Evolutionary conservation across 1,140 invertebrate species (phyloP).

Genomic region (Bombus pyrosoma): DNA sequence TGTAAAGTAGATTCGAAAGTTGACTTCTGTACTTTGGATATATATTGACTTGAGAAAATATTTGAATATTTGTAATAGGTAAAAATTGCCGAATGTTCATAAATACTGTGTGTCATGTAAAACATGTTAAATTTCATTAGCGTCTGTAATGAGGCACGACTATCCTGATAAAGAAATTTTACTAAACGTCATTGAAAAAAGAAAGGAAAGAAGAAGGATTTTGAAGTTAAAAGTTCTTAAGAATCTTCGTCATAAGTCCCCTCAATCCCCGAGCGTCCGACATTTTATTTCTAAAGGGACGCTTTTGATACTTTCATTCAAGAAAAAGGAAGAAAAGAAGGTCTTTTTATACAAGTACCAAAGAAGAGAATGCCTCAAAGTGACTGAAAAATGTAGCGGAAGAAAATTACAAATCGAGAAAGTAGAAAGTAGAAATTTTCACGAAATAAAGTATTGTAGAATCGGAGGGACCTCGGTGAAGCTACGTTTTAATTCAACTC

Average conservation of each 20-base stretch:
- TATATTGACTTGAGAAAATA: no score
- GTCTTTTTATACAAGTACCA: no score
- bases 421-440: neutral
- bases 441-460: neutral
- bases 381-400: neutral
- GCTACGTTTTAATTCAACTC: slow-evolving; percentile 21
- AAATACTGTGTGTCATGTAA: no score
- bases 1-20: neutral
- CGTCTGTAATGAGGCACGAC: no score
- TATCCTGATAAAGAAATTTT: no score
- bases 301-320: neutral
- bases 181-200: neutral
- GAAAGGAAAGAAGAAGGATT: neutral
- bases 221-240: neutral
- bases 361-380: neutral
- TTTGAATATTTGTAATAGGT: no score
- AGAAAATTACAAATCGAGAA: neutral
- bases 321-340: neutral
- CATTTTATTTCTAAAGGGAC: neutral
- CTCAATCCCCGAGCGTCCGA: neutral
- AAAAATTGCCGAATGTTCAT: no score
- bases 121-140: no score
- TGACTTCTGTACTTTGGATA: neutral
- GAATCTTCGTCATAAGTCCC: neutral
- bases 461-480: neutral